Evolutionary conservation across 2,797 vertebrate genomes (phyloP).

Genomic region (Chromobotia macracanthus): DNA sequence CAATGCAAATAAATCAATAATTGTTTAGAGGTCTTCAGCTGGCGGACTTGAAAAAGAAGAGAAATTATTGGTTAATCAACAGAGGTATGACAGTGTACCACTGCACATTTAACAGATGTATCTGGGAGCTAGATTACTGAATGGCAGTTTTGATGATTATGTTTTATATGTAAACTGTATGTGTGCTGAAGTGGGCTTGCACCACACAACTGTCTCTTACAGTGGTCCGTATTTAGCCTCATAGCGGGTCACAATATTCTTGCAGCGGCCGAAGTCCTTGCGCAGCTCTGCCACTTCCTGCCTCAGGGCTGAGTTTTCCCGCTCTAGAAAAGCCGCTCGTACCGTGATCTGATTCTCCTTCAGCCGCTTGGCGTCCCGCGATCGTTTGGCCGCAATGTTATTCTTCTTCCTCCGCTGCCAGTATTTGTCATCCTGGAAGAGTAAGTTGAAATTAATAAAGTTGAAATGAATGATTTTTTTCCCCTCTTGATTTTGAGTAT

Average conservation of each 20-base stretch:
- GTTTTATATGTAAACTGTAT: constrained; percentile 33
- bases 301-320: constrained; percentile 89
- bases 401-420: constrained; percentile 97
- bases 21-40: constrained; percentile 66
- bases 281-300: constrained; percentile 91
- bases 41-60: constrained; percentile 74
- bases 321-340: constrained; percentile 93
- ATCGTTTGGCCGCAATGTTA: constrained; percentile 93
- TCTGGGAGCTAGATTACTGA: not conserved
- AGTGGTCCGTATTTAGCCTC: constrained; percentile 87
- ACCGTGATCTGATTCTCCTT: constrained; percentile 99
- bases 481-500: no score
- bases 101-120: not conserved
- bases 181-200: not conserved
- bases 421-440: constrained; percentile 89
- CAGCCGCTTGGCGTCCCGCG: constrained; percentile 90
- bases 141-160: not conserved
- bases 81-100: not conserved
- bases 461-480: no score
- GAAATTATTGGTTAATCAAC: constrained; percentile 61
- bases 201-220: constrained; percentile 76
- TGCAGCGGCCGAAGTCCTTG: constrained; percentile 88
- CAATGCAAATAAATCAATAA: constrained; percentile 60
- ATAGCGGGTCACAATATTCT: constrained; percentile 85
- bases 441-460: not conserved